phyloP scores from a whole-genome alignment of 2,888 invertebrate species.

The Drosophila quinaria region DNA sequence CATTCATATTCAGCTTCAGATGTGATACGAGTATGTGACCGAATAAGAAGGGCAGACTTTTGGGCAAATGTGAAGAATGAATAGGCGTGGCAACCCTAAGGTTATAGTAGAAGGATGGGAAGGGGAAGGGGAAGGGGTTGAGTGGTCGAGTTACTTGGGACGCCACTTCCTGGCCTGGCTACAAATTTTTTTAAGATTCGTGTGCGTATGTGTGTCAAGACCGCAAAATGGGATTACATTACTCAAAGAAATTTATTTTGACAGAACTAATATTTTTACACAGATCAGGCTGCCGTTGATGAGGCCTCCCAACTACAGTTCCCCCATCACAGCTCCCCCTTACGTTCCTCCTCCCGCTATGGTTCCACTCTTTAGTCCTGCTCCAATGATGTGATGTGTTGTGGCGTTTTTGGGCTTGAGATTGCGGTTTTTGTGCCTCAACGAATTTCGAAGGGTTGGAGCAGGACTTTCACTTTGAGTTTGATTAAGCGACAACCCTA shows the following conservation, averaged over 20 bases:
- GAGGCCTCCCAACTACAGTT: constrained; percentile 30
- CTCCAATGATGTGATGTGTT: constrained; percentile 7
- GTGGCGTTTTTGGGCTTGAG: constrained; percentile 20
- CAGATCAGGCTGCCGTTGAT: constrained; percentile 68
- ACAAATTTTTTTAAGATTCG: constrained; percentile 41
- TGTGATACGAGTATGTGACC: constrained; percentile 73
- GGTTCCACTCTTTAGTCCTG: background rate
- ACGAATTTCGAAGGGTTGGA: background rate
- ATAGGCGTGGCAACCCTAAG: constrained; percentile 31
- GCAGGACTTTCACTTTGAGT: constrained; percentile 32
- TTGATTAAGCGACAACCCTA: constrained; percentile 35
- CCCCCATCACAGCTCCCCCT: background rate
- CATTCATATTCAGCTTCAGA: constrained; percentile 80
- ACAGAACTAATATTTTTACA: constrained; percentile 84
- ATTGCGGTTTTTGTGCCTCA: constrained; percentile 41
- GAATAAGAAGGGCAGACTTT: constrained; percentile 21
- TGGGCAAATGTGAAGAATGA: constrained; percentile 40
- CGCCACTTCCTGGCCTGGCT: constrained; percentile 24
- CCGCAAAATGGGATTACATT: constrained; percentile 84
- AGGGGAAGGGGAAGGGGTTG: constrained; percentile 4
- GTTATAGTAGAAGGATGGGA: background rate
- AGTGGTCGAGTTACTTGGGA: constrained; percentile 46
- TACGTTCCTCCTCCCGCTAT: background rate
- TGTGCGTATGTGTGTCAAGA: constrained; percentile 71
- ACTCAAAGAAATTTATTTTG: constrained; percentile 85